Evolutionary conservation across 1,140 invertebrate genomes (phyloP), one percentile per base, ranked within the genome.

Genomic region (Octopus bimaculoides): DNA sequence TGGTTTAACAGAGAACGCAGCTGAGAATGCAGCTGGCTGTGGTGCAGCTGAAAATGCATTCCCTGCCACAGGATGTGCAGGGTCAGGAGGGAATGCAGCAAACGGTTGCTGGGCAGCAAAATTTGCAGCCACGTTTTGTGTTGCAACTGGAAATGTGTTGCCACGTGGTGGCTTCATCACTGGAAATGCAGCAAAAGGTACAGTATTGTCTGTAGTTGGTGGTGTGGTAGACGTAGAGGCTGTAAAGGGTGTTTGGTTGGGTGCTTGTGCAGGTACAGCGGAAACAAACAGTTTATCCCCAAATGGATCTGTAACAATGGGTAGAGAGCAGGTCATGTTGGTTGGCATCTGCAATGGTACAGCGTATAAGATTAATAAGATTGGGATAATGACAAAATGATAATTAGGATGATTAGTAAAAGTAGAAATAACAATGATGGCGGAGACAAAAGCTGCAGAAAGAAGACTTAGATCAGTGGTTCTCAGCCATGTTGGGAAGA

Each of bases 281-380:
- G 77, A 54, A 20, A 56, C 54, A 77, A 86, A 86, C 14, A 83
- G 85, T 52, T 86, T 83, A 79, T 80, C 81, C 54, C 81, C 83
- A 82, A 86, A 86, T 41, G 85, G 84, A 75, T 86, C 85, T 54
- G 20, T 78, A 0, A 78, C 75, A 55, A 83, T 69, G 52, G 83
- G 83, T 17, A 83, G 61, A 54, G 54, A 77, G 66, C 66, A 73
- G 61, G 78, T 54, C 75, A 75, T 77, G 53, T 56, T 26, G 53
- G 79, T 66, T 41, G 79, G 54, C 10, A 61, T 54, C 84, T 85
- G 83, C 76, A 78, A 81, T 5, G 77, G 53, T 20, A 54, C 20
- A 41, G 26, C 26, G 26, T 41, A 41, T 1, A 41, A 41, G 26
- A 41, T 41, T 41, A 41, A 41, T 41, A 41, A 41, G 26, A 41